phyloP scores from a whole-genome alignment of 2,797 vertebrate genomes.

The Lepus townsendii region DNA sequence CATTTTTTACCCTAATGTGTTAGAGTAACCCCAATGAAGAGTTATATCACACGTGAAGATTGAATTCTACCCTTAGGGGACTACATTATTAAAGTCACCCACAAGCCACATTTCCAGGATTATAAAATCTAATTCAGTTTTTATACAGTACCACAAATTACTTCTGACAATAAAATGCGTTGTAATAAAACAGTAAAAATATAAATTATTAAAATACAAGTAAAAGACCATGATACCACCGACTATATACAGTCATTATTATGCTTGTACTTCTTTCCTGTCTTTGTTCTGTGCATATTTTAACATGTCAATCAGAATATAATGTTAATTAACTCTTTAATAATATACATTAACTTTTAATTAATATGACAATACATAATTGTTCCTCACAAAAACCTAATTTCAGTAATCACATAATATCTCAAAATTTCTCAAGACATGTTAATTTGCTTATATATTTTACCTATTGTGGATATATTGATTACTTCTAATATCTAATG shows the following conservation, averaged over 20 bases:
- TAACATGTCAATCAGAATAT: neutral
- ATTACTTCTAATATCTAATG: neutral
- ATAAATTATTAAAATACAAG: neutral
- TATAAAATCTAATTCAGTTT: neutral
- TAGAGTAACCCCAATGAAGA: neutral
- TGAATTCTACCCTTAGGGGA: too few species aligned
- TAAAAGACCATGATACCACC: neutral
- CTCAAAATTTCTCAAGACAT: neutral
- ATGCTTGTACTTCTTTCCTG: neutral
- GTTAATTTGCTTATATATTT: conserved; percentile 14
- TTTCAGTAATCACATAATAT: conserved; percentile 21
- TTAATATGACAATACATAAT: neutral
- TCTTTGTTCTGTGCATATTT: conserved; percentile 34
- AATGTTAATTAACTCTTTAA: neutral
- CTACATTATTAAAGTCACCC: neutral
- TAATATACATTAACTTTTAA: neutral
- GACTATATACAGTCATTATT: neutral
- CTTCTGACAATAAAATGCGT: neutral
- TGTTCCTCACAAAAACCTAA: neutral
- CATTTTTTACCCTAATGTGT: neutral
- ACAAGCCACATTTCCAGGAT: neutral
- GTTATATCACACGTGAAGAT: neutral
- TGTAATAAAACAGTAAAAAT: neutral
- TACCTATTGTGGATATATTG: conserved; percentile 16
- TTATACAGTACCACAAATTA: neutral